Conservation (phyloP, 2,888 invertebrate species). For the Drosophila birchii region DNA sequence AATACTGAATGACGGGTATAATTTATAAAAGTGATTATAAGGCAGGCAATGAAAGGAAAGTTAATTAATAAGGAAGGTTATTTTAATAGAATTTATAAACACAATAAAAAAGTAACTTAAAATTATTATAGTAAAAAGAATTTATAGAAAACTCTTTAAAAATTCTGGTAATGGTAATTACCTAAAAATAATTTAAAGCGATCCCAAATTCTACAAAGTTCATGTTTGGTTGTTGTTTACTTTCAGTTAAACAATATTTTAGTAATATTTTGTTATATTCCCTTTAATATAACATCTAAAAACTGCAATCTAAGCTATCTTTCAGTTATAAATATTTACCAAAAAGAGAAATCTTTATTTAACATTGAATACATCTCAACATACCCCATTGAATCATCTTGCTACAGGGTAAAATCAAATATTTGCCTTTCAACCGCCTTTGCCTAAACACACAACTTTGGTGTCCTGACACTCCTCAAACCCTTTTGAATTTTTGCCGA, state of each 20-base stretch:
- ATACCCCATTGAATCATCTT: background rate
- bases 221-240: background rate
- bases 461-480: background rate
- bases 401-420: slow-evolving; percentile 26
- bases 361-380: background rate
- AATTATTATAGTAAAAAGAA: background rate
- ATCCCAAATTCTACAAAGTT: background rate
- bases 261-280: background rate
- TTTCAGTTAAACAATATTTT: no score
- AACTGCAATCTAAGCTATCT: background rate
- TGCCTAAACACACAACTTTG: slow-evolving; percentile 13
- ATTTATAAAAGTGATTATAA: background rate
- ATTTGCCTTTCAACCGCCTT: slow-evolving; percentile 37
- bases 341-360: background rate
- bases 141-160: background rate
- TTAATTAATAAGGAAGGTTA: no score
- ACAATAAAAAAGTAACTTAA: rapidly evolving
- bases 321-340: background rate
- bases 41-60: background rate
- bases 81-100: no score
- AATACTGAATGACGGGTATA: background rate
- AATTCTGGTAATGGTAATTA: background rate
- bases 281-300: background rate
- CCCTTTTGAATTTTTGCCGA: background rate
- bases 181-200: no score